A percentile compares a stretch with the other conserved stretches of the same genome.
phyloP scores from a whole-genome alignment of 2,797 vertebrate species.

The Mionectes olivaceus region DNA sequence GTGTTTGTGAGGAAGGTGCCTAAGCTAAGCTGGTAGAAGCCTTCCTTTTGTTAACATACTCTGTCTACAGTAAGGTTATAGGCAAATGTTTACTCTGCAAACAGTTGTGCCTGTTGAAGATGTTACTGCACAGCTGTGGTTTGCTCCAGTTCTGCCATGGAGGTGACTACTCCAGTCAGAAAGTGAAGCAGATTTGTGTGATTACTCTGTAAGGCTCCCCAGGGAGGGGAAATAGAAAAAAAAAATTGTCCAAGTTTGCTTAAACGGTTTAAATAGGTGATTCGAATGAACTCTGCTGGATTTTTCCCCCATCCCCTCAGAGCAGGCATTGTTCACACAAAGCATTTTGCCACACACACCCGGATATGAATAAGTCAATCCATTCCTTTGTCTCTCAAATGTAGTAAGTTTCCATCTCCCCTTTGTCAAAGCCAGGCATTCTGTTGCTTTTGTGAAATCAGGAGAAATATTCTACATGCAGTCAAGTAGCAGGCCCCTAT shows the following conservation, averaged over 20 bases:
- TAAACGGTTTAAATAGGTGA: conserved; percentile 39
- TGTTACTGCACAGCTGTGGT: conserved; percentile 58
- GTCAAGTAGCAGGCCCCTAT: neutral
- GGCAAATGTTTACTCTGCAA: conserved; percentile 66
- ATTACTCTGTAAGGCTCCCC: neutral
- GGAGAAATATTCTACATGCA: neutral
- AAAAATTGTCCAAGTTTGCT: conserved; percentile 3
- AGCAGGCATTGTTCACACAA: conserved; percentile 33
- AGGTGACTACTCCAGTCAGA: neutral
- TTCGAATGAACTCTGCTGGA: conserved; percentile 45
- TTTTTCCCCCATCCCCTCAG: conserved; percentile 26
- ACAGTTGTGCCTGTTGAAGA: conserved; percentile 58
- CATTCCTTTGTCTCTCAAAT: conserved; percentile 51
- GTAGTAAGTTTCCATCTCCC: conserved; percentile 30
- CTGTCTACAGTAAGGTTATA: conserved; percentile 44
- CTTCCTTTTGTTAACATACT: conserved; percentile 48
- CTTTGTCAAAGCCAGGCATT: conserved; percentile 27
- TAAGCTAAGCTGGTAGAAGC: conserved; percentile 13
- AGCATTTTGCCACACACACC: conserved; percentile 33
- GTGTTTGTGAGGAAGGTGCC: neutral
- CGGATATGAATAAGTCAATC: conserved; percentile 53
- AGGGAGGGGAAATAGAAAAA: rapidly evolving
- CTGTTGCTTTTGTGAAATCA: conserved; percentile 27
- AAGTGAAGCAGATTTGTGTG: neutral
- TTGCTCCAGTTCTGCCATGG: conserved; percentile 14